Percentiles rank a stretch among this genome's conserved stretches.
Conservation (phyloP, 2,113 vertebrate genomes). For the Carettochelys insculpta region DNA sequence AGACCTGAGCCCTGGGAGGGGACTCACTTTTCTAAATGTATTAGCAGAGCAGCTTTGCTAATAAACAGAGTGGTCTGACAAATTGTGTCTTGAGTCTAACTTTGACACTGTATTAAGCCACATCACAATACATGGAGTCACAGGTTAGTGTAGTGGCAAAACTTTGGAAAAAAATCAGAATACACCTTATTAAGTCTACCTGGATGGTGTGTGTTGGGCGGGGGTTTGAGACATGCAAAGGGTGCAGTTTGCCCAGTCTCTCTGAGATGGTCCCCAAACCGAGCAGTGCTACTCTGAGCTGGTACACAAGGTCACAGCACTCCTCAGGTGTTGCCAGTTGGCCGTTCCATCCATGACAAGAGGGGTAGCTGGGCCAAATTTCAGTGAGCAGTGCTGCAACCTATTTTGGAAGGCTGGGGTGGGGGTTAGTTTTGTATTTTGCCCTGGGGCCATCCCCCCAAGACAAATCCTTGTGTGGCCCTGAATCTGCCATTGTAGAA, state of each 20-base stretch:
- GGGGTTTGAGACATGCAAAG: neutral
- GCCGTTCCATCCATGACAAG: neutral
- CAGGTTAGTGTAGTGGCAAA: no score
- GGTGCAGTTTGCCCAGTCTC: neutral
- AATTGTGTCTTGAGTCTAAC: no score
- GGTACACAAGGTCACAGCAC: neutral
- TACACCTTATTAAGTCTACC: neutral
- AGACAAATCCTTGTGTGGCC: neutral
- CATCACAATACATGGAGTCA: constrained; percentile 34
- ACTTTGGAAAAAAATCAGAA: constrained; percentile 43
- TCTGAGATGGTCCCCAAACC: neutral
- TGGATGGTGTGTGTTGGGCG: neutral
- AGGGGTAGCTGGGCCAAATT: neutral
- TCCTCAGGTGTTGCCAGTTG: neutral
- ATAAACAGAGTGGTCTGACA: no score
- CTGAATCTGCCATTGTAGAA: constrained; percentile 21
- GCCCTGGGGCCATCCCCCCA: neutral
- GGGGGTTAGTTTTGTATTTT: neutral
- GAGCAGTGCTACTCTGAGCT: neutral
- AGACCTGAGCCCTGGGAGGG: no score
- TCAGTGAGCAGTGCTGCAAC: neutral
- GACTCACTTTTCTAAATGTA: no score
- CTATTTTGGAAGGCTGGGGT: neutral
- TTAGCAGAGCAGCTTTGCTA: no score
- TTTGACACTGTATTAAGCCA: neutral